Percentiles rank a stretch among this genome's conserved stretches.
These are phyloP conservation scores for Bubalus kerabau DNA, from an alignment of 2,113 vertebrate species.

Conservation along the genomic window DNA sequence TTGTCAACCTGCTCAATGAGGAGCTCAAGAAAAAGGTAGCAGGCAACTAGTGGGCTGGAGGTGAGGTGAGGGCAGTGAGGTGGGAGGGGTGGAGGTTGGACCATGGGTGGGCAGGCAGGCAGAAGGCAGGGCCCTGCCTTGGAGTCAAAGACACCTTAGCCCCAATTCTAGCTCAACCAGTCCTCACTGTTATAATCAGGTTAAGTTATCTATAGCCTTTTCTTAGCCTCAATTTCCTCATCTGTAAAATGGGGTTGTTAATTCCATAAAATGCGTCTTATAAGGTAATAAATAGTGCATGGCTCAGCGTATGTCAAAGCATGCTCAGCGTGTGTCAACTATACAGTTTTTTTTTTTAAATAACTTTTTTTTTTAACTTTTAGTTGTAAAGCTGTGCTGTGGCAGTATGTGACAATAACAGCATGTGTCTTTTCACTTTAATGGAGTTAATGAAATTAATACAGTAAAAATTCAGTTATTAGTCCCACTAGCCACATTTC, in stretches of 20 bases:
- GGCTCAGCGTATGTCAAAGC: neutral
- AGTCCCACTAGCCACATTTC: neutral
- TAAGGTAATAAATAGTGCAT: neutral
- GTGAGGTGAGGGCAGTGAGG: neutral
- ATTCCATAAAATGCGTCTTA: neutral
- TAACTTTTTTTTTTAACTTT: neutral
- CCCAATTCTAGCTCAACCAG: no score
- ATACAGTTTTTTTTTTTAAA: neutral
- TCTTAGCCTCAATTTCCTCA: neutral
- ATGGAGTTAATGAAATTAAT: neutral
- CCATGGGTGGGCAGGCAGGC: no score
- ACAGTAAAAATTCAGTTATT: neutral
- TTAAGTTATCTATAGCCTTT: neutral
- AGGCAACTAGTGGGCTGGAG: neutral
- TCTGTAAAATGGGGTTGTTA: neutral
- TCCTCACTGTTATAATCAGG: neutral
- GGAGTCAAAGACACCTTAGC: no score
- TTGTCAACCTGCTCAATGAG: slow-evolving; percentile 14
- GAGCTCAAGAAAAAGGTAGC: slow-evolving; percentile 40
- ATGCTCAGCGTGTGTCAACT: neutral
- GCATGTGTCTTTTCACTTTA: neutral
- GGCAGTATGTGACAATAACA: neutral
- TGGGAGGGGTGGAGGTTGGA: no score
- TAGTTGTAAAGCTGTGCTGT: neutral
- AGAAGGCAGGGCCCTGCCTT: no score